These are phyloP conservation scores for Melanostoma mellinum DNA, from an alignment of 2,888 invertebrate genomes.

Conservation along the genomic window DNA sequence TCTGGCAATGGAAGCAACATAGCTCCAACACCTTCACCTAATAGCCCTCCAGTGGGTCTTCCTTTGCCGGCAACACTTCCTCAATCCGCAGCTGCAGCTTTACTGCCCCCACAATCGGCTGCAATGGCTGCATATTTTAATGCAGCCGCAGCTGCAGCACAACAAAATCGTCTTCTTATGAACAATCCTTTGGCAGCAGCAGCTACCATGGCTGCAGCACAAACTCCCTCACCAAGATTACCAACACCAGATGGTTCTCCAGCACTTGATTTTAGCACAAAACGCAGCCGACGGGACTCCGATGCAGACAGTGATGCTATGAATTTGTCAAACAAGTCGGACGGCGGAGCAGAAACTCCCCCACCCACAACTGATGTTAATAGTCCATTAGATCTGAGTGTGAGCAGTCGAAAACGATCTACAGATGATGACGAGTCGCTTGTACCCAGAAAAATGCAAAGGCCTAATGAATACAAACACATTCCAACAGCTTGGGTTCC, in stretches of 20 bases:
- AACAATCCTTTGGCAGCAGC: constrained; percentile 89
- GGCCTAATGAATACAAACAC: constrained; percentile 87
- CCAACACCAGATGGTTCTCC: constrained; percentile 83
- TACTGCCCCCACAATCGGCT: constrained; percentile 90
- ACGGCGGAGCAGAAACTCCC: constrained; percentile 59
- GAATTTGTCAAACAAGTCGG: constrained; percentile 81
- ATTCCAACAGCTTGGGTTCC: constrained; percentile 89
- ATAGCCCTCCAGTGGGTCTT: constrained; percentile 87
- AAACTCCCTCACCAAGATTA: constrained; percentile 81
- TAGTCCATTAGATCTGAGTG: constrained; percentile 90
- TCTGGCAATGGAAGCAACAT: constrained; percentile 85
- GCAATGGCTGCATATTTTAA: constrained; percentile 92
- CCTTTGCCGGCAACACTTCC: constrained; percentile 87
- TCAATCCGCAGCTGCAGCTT: constrained; percentile 85
- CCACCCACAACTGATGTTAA: constrained; percentile 81
- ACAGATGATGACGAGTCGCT: constrained; percentile 86
- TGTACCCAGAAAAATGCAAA: constrained; percentile 85
- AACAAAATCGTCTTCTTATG: constrained; percentile 89
- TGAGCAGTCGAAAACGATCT: constrained; percentile 89
- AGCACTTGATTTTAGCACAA: constrained; percentile 92
- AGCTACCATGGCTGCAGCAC: constrained; percentile 84
- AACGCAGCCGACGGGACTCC: constrained; percentile 84
- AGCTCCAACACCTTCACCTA: constrained; percentile 83
- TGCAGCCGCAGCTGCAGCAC: constrained; percentile 87
- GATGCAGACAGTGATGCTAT: constrained; percentile 86